Conservation (phyloP, 2,113 vertebrate genomes). For the Dipodomys merriami region DNA sequence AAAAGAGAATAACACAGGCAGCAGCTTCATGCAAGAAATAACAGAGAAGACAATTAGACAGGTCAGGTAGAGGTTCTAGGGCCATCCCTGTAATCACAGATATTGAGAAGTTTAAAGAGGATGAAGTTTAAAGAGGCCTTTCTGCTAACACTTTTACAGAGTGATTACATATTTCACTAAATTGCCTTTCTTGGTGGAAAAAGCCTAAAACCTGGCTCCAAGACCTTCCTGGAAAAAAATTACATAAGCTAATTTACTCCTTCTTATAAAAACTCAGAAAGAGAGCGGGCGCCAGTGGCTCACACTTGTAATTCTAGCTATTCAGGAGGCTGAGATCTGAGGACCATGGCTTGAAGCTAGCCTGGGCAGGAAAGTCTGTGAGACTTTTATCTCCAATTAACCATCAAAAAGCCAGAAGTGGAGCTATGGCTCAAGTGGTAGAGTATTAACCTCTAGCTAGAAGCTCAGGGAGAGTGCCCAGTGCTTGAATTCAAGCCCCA, state of each 20-base stretch:
- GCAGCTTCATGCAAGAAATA: neutral
- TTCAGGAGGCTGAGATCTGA: too few relatives aligned
- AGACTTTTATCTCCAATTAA: too few relatives aligned
- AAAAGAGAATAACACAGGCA: neutral
- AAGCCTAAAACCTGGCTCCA: neutral
- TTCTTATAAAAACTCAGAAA: neutral
- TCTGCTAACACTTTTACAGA: neutral
- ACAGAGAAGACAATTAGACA: neutral
- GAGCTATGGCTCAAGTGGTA: too few relatives aligned
- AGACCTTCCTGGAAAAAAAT: conserved; percentile 17
- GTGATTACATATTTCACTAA: neutral
- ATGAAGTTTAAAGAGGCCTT: neutral
- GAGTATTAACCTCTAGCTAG: too few relatives aligned
- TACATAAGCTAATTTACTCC: neutral
- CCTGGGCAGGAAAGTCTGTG: too few relatives aligned
- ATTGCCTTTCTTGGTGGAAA: neutral
- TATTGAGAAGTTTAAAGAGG: neutral
- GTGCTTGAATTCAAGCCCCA: too few relatives aligned
- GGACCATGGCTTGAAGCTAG: too few relatives aligned
- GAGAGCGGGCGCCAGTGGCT: too few relatives aligned
- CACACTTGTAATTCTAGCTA: too few relatives aligned
- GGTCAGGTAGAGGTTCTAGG: neutral
- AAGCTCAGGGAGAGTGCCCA: too few relatives aligned
- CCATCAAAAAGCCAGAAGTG: too few relatives aligned
- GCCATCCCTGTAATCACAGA: neutral